These are phyloP conservation scores for Ginglymostoma cirratum DNA, from an alignment of 2,113 vertebrate genomes.

Conservation along the genomic window DNA sequence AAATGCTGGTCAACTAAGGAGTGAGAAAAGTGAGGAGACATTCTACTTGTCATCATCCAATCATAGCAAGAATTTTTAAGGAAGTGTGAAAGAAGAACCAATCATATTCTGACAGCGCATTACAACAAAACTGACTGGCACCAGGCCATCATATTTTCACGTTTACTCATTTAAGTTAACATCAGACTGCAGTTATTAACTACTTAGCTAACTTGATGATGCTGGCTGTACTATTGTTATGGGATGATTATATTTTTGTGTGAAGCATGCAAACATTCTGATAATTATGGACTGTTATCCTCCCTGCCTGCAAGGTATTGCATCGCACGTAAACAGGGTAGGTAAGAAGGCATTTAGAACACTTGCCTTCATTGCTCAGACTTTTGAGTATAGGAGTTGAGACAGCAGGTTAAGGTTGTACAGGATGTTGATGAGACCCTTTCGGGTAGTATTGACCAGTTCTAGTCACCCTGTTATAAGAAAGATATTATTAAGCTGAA, in stretches of 20 bases:
- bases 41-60: neutral
- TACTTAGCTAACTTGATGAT: neutral
- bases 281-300: constrained; percentile 27
- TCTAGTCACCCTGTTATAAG: too few relatives aligned
- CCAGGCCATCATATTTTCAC: neutral
- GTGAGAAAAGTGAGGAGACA: too few relatives aligned
- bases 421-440: too few relatives aligned
- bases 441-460: too few relatives aligned
- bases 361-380: too few relatives aligned
- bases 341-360: too few relatives aligned
- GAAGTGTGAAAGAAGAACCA: neutral
- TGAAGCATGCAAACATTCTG: neutral
- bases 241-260: neutral
- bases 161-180: neutral
- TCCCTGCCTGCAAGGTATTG: neutral
- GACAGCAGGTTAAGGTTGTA: too few relatives aligned
- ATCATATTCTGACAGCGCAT: neutral
- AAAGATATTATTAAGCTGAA: too few relatives aligned
- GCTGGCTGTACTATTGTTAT: neutral
- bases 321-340: too few relatives aligned
- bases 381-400: too few relatives aligned
- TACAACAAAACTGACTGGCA: neutral
- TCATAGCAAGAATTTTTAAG: neutral
- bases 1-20: too few relatives aligned
- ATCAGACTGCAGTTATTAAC: neutral